Evolutionary conservation across 2,888 invertebrate genomes (phyloP).

Genomic region (Harpagoxenus sublaevis): DNA sequence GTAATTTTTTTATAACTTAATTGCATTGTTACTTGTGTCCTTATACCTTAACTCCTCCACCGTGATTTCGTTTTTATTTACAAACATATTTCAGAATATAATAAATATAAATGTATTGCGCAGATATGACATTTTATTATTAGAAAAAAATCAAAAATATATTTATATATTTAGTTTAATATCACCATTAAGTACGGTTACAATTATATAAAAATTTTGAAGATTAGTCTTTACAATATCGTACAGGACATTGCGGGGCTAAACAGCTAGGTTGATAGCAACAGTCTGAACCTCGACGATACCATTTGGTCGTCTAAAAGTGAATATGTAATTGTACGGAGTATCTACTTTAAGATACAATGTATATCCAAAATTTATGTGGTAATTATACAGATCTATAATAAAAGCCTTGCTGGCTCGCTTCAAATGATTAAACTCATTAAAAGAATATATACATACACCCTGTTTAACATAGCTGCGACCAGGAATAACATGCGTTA

Average conservation of each 20-base stretch:
- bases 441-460: slow-evolving; percentile 68
- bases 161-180: neutral
- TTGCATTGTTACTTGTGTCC: neutral
- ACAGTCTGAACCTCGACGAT: slow-evolving; percentile 74
- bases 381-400: neutral
- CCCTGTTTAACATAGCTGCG: slow-evolving; percentile 78
- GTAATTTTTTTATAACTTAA: neutral
- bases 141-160: neutral
- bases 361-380: neutral
- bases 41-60: neutral
- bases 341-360: neutral
- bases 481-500: slow-evolving; percentile 75
- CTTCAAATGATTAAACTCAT: slow-evolving; percentile 21
- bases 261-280: slow-evolving; percentile 77
- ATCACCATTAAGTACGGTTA: slow-evolving; percentile 1
- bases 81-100: neutral
- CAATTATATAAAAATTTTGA: neutral
- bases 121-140: slow-evolving; percentile 5
- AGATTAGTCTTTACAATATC: slow-evolving; percentile 40
- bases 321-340: slow-evolving; percentile 16
- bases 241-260: slow-evolving; percentile 72
- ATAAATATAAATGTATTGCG: neutral
- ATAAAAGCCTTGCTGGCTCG: neutral
- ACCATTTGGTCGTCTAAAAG: slow-evolving; percentile 78
- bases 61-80: neutral